Conservation (phyloP, 2,888 invertebrate species). For the Sisyra nigra region DNA sequence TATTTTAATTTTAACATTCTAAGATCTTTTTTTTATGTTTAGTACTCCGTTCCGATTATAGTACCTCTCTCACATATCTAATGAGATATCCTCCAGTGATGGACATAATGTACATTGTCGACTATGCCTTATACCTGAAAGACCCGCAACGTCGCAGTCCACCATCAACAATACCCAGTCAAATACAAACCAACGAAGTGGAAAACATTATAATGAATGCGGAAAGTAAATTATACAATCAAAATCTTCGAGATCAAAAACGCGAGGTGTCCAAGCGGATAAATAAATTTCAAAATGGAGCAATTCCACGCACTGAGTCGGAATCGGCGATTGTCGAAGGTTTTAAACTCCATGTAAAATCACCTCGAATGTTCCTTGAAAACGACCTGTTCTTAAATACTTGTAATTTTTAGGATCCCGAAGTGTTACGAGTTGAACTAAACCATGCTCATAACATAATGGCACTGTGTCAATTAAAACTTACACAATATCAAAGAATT, state of each 20-base stretch:
- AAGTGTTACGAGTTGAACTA: conserved; percentile 25
- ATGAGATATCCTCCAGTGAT: conserved; percentile 51
- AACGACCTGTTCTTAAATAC: too few relatives aligned
- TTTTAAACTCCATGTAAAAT: conserved; percentile 25
- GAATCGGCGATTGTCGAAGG: conserved; percentile 26
- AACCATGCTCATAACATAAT: conserved; percentile 30
- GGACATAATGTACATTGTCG: conserved; percentile 43
- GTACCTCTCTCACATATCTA: conserved; percentile 41
- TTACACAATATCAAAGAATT: conserved; percentile 26
- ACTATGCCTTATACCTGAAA: conserved; percentile 37
- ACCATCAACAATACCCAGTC: not conserved
- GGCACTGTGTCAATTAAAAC: conserved; percentile 26
- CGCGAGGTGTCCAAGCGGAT: too few relatives aligned
- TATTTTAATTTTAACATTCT: not conserved
- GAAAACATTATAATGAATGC: not conserved
- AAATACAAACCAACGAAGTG: not conserved
- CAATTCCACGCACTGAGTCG: conserved; percentile 2
- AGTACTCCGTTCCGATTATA: conserved; percentile 47
- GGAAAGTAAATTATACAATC: too few relatives aligned
- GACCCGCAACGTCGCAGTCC: conserved; percentile 23
- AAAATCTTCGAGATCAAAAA: too few relatives aligned
- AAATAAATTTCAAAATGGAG: too few relatives aligned
- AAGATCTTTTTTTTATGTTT: conserved; percentile 14
- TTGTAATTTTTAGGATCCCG: conserved; percentile 23
- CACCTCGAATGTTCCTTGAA: not conserved